A percentile compares a stretch with the other conserved stretches of the same genome.
phyloP scores from a whole-genome alignment of 2,888 invertebrate species.

The Prosopocoilus inquinatus region DNA sequence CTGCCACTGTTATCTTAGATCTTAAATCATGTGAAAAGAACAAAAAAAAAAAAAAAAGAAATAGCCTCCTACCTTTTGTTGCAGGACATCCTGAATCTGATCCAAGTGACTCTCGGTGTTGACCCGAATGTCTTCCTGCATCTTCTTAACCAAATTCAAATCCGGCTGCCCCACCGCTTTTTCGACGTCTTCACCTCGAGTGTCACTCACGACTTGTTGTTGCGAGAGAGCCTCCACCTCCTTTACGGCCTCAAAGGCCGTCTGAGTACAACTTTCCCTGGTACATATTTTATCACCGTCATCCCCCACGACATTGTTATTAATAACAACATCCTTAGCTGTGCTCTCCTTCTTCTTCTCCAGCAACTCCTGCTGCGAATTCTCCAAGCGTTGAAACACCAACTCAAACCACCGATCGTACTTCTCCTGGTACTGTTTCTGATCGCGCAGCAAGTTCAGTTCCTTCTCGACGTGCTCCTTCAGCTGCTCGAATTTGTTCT shows the following conservation, averaged over 20 bases:
- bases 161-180: slow-evolving; percentile 6
- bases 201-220: slow-evolving; percentile 1
- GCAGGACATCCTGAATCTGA: slow-evolving; percentile 27
- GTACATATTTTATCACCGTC: slow-evolving; percentile 22
- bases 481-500: slow-evolving; percentile 44
- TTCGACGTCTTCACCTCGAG: not conserved
- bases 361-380: slow-evolving; percentile 37
- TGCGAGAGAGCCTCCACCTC: slow-evolving; percentile 11
- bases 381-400: slow-evolving; percentile 33
- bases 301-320: not conserved
- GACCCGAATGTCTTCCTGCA: slow-evolving; percentile 11
- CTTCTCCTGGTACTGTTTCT: slow-evolving; percentile 56
- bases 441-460: slow-evolving; percentile 53
- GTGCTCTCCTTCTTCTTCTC: slow-evolving; percentile 29
- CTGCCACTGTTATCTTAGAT: no score
- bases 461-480: slow-evolving; percentile 44
- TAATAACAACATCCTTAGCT: not conserved
- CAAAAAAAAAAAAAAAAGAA: slow-evolving; percentile 21
- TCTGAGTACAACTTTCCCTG: slow-evolving; percentile 37
- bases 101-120: slow-evolving; percentile 20
- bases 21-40: not conserved
- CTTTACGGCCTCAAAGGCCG: slow-evolving; percentile 16
- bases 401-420: slow-evolving; percentile 55
- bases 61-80: slow-evolving; percentile 31
- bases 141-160: slow-evolving; percentile 6